phyloP scores from a whole-genome alignment of 2,113 vertebrate species.

The Petrocephalus zakoni region DNA sequence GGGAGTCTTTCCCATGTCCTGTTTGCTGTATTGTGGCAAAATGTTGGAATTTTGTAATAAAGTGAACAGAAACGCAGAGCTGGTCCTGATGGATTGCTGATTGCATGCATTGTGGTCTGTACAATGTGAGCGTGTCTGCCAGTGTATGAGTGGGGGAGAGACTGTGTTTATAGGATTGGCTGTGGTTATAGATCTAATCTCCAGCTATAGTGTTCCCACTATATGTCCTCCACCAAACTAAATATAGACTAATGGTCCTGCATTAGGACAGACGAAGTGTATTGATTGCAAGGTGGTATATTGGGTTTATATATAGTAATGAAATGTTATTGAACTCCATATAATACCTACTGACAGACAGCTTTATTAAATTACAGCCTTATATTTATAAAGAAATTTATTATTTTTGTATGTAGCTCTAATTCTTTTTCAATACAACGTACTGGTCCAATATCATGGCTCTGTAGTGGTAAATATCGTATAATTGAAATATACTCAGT shows the following conservation, averaged over 20 bases:
- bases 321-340: constrained; percentile 15
- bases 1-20: constrained; percentile 33
- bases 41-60: neutral
- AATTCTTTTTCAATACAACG: neutral
- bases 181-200: constrained; percentile 58
- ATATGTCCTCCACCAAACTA: constrained; percentile 41
- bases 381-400: constrained; percentile 8
- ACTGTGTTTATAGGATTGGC: constrained; percentile 31
- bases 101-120: neutral
- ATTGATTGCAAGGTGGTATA: constrained; percentile 23
- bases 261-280: constrained; percentile 31
- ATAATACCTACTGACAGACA: constrained; percentile 18
- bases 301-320: constrained; percentile 25
- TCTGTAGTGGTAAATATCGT: neutral
- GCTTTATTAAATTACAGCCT: constrained; percentile 6
- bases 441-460: neutral
- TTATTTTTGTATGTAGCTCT: neutral
- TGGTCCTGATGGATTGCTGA: neutral
- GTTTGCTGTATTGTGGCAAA: neutral
- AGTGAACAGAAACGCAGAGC: neutral
- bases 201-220: constrained; percentile 41
- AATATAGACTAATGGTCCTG: constrained; percentile 52
- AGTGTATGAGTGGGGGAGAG: constrained; percentile 41
- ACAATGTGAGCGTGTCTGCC: neutral
- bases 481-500: neutral